Evolutionary conservation across 2,797 vertebrate genomes (phyloP), one percentile per base, ranked within the genome.

Genomic region (Catamblyrhynchus diadema): DNA sequence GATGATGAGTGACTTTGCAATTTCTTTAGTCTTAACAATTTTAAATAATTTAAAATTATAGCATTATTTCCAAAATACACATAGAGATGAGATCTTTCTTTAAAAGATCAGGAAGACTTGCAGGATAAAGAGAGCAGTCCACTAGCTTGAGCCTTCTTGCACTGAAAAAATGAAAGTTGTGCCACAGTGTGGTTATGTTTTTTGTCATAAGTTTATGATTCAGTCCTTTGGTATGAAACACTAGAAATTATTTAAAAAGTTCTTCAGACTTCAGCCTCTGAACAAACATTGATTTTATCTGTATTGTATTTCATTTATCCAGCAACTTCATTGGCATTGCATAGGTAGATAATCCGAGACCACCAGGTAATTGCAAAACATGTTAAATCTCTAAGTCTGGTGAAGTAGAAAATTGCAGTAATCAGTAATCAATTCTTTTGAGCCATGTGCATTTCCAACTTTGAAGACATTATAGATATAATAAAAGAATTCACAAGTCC

Each of bases 231-330:
- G 32, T 72, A 72, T 57, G 41, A 79, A 45, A 81, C 66, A 39
- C 7, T 60, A 59, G 35, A 60, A 84, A 60, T 56, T 0, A 81
- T 70, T 69, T 50, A 90, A 74, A 78, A 70, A 16, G 10, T 84
- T 95, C 44, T 72, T 95, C 51, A 82, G 67, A 73, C 42, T 89
- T 94, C 81, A 87, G 33, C 53, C 60, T 90, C 86, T 86, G 86
- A 86, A 81, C 33, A 30, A 45, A 53, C 25, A 81, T 66, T 35
- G 73, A 67, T 88, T 93, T 91, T 62, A 53, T 59, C 25, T 60
- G 24, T 62, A 78, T 90, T 47, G 22, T 12, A 75, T 39, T 86
- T 90, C 19, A 84, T 90, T 90, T 90, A 59, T 56, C 81, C n/a
- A 84, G 51, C 37, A 66, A 12, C 21, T 81, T 83, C 44, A 42